These are phyloP conservation scores for Erebia epiphron DNA, from an alignment of 2,888 invertebrate genomes.

Conservation along the genomic window DNA sequence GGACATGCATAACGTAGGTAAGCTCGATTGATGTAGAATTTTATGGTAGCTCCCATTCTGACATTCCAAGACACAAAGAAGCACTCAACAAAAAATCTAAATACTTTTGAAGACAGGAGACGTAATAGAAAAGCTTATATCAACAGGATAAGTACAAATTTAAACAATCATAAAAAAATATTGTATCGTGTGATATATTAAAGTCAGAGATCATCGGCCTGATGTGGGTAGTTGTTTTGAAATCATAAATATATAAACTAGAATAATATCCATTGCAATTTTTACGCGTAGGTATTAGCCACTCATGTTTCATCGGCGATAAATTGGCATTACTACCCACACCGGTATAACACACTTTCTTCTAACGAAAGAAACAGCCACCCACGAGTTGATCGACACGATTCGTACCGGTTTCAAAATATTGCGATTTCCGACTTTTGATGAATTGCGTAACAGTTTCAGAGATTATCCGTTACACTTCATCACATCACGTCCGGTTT, in stretches of 20 bases:
- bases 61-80: too few relatives aligned
- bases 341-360: constrained; percentile 64
- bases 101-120: too few relatives aligned
- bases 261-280: constrained; percentile 10
- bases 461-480: constrained; percentile 36
- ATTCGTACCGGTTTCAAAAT: constrained; percentile 73
- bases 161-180: too few relatives aligned
- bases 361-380: constrained; percentile 70
- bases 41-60: too few relatives aligned
- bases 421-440: constrained; percentile 64
- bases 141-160: too few relatives aligned
- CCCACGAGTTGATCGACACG: constrained; percentile 73
- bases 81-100: too few relatives aligned
- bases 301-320: constrained; percentile 28
- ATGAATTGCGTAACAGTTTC: constrained; percentile 62
- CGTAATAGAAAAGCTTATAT: too few relatives aligned
- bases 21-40: too few relatives aligned
- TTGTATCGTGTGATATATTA: background rate
- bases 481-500: constrained; percentile 30
- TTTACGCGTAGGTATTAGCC: constrained; percentile 34
- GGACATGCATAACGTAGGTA: too few relatives aligned
- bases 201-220: background rate
- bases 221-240: background rate
- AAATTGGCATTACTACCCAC: constrained; percentile 45
- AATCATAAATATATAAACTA: background rate